phyloP scores from a whole-genome alignment of 2,888 invertebrate species.

The Drosophila buzzatii region DNA sequence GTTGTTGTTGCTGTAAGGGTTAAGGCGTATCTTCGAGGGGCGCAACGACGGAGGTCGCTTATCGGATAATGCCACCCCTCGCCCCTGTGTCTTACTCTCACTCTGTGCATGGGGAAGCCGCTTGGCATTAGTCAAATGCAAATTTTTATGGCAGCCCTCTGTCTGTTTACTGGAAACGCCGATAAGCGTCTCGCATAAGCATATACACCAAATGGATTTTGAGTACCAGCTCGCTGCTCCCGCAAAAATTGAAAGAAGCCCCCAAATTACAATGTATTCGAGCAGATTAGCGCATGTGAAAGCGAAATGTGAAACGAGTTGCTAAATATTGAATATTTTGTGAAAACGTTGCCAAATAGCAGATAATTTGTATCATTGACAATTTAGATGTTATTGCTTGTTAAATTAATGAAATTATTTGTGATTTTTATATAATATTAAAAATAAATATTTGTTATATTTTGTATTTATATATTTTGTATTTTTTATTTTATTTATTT shows the following conservation, averaged over 20 bases:
- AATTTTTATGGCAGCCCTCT: conserved; percentile 73
- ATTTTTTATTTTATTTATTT: too few species aligned
- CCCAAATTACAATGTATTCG: conserved; percentile 21
- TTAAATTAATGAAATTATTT: too few species aligned
- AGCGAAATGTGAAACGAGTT: conserved; percentile 5
- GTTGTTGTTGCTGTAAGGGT: conserved; percentile 55
- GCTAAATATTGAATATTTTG: neutral
- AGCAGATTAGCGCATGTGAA: conserved; percentile 4
- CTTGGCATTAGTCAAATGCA: conserved; percentile 77
- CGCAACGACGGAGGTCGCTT: conserved; percentile 17
- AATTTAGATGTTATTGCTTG: too few species aligned
- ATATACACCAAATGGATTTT: conserved; percentile 47
- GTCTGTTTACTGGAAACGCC: conserved; percentile 74
- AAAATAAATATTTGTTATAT: too few species aligned
- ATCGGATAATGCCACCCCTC: conserved; percentile 37
- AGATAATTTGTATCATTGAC: neutral
- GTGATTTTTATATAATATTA: too few species aligned
- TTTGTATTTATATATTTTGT: too few species aligned
- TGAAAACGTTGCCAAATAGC: neutral
- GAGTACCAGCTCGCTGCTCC: conserved; percentile 1
- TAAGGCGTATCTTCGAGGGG: conserved; percentile 37
- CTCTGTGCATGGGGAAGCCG: conserved; percentile 6
- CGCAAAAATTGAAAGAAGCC: conserved; percentile 1
- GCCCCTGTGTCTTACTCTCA: conserved; percentile 10
- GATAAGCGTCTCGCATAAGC: conserved; percentile 72